Evolutionary conservation across 2,888 invertebrate species (phyloP), one percentile per base, ranked within the genome.

Genomic region (Oscheius sp.): DNA sequence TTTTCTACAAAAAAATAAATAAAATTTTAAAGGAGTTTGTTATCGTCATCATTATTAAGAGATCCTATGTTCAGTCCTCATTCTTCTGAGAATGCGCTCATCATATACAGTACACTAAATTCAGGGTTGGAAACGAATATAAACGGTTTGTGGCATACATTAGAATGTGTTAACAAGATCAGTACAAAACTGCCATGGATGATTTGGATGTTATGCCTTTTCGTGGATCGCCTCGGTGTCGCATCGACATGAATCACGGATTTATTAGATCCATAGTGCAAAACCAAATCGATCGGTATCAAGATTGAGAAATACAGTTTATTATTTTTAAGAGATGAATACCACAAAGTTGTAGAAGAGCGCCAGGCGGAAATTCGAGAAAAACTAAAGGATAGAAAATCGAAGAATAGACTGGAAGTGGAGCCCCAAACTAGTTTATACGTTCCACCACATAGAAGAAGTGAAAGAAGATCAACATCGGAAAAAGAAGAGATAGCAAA

Each of bases 211-310:
- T 63, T 13, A 64, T 43, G 23, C 41, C 53, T 12, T 52, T 64
- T 49, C 53, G 66, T 23, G 66, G 81, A 18, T 72, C 83, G 58
- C n/a, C n/a, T n/a, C n/a, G n/a, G n/a, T n/a, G n/a, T n/a, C n/a
- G n/a, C n/a, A n/a, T n/a, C n/a, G 75, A 84, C 63, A 78, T 83
- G 76, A 79, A 77, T 43, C 84, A 84, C 61, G 84, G 84, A 23
- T 83, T 81, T 64, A 72, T 84, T 43, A 76, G 78, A 45, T 78
- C 74, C 27, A 84, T 84, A 18, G 71, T 77, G n/a, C 69, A 79
- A 27, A 83, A 83, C 69, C 84, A 84, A 73, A 73, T 84, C 12
- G 78, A 81, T 72, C 68, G 80, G 80, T 80, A 52, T 3, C 7
- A n/a, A 52, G 16, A 53, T 53, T 25, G 3, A n/a, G 21, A 12